Conservation (phyloP, 2,797 vertebrate species). For the Staurois parvus region DNA sequence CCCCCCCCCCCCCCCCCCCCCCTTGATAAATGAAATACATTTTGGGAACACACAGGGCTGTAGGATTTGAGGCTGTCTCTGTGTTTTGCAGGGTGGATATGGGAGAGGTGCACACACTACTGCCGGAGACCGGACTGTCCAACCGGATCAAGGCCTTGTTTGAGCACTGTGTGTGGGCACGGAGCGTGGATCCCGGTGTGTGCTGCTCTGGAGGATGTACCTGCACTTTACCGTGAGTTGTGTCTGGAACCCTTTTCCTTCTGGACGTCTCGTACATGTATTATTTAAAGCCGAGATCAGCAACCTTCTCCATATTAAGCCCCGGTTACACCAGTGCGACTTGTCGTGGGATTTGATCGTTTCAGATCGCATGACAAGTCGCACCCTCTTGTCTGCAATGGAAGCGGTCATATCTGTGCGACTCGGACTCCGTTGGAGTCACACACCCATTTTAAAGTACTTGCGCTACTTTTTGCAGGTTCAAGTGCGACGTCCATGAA, state of each 20-base stretch:
- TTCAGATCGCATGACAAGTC: no score
- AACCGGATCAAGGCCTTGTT: slow-evolving; percentile 90
- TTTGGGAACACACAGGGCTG: background rate
- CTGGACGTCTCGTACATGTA: background rate
- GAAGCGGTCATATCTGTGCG: no score
- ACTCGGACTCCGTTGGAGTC: no score
- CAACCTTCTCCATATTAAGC: no score
- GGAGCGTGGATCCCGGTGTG: slow-evolving; percentile 84
- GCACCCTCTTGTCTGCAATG: no score
- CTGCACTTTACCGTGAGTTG: slow-evolving; percentile 86
- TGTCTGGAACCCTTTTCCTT: background rate
- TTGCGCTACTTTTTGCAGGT: no score
- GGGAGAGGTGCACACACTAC: slow-evolving; percentile 71
- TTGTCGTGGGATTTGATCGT: no score
- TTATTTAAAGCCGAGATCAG: no score
- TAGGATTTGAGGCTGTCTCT: background rate
- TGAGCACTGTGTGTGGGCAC: slow-evolving; percentile 83
- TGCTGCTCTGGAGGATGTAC: slow-evolving; percentile 95
- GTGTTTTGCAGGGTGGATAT: slow-evolving; percentile 72
- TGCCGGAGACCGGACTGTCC: slow-evolving; percentile 89
- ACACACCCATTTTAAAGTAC: no score
- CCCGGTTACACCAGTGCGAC: no score
- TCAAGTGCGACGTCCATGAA: no score
- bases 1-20: no score
- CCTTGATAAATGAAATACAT: background rate